Evolutionary conservation across 2,797 vertebrate species (phyloP).

Genomic region (Enteromius afrohamiltoni): DNA sequence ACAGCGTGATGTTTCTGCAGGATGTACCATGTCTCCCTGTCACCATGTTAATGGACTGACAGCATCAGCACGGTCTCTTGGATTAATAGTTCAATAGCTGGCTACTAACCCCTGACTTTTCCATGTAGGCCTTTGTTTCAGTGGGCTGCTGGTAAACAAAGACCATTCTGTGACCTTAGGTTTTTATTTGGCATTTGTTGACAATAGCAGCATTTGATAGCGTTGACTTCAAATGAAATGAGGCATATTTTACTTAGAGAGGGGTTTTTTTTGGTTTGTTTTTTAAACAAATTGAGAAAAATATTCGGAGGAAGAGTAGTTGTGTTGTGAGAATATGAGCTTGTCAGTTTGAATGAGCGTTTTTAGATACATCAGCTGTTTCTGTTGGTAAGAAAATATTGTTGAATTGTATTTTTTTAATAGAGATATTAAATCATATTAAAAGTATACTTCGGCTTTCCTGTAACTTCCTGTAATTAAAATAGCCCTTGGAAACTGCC

Average conservation of each 20-base stretch:
- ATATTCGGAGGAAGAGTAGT: neutral
- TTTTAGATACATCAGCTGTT: neutral
- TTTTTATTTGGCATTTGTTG: slow-evolving; percentile 21
- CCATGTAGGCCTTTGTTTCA: slow-evolving; percentile 41
- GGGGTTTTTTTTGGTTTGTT: neutral
- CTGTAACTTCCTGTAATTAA: neutral
- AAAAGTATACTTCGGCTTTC: neutral
- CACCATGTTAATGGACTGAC: slow-evolving; percentile 29
- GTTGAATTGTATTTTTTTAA: neutral
- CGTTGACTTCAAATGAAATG: neutral
- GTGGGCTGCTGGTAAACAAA: slow-evolving; percentile 42
- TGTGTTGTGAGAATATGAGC: neutral
- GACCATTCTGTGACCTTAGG: slow-evolving; percentile 21
- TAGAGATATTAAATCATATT: neutral
- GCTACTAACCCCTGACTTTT: slow-evolving; percentile 37
- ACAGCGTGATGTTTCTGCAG: slow-evolving; percentile 17
- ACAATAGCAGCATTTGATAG: neutral
- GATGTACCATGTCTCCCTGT: neutral
- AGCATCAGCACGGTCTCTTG: slow-evolving; percentile 24
- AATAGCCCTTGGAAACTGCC: neutral
- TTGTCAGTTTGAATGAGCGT: neutral
- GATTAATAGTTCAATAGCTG: slow-evolving; percentile 32
- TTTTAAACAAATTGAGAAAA: neutral
- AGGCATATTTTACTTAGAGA: neutral
- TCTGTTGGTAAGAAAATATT: neutral